Percentiles rank a stretch among this genome's conserved stretches.
Conservation (phyloP, 2,113 vertebrate genomes). For the Thomomys bottae region DNA sequence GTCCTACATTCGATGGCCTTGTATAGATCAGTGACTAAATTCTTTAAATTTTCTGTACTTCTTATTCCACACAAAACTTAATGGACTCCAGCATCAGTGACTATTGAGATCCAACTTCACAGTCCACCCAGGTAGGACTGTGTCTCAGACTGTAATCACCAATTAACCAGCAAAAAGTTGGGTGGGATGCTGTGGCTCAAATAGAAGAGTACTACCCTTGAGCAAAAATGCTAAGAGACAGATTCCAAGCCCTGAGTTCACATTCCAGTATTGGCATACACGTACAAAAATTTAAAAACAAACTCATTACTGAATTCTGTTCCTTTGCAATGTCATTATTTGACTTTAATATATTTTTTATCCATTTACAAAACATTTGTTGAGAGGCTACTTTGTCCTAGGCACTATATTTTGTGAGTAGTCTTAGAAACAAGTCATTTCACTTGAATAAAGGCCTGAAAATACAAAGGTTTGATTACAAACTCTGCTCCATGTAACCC, state of each 20-base stretch:
- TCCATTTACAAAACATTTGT: constrained; percentile 17
- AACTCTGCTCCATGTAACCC: background rate
- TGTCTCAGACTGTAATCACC: too few species aligned
- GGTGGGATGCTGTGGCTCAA: too few species aligned
- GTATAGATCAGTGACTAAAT: background rate
- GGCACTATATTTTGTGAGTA: background rate
- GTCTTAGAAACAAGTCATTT: constrained; percentile 16
- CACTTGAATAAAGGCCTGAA: background rate
- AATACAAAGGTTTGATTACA: background rate
- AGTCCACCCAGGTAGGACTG: too few species aligned
- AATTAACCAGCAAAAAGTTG: too few species aligned
- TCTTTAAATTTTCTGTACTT: constrained; percentile 29
- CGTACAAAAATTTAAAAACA: too few species aligned
- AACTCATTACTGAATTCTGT: background rate
- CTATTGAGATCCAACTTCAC: too few species aligned
- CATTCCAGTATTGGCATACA: too few species aligned
- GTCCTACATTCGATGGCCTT: background rate
- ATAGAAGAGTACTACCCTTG: too few species aligned
- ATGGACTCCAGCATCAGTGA: background rate
- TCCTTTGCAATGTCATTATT: background rate
- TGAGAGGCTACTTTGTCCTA: constrained; percentile 1
- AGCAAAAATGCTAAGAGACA: too few species aligned
- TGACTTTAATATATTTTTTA: background rate
- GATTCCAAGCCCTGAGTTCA: too few species aligned
- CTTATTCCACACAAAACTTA: background rate